A percentile compares a stretch with the other conserved stretches of the same genome.
Evolutionary conservation across 2,888 invertebrate species (phyloP).

Genomic region (Prosapia bicincta): DNA sequence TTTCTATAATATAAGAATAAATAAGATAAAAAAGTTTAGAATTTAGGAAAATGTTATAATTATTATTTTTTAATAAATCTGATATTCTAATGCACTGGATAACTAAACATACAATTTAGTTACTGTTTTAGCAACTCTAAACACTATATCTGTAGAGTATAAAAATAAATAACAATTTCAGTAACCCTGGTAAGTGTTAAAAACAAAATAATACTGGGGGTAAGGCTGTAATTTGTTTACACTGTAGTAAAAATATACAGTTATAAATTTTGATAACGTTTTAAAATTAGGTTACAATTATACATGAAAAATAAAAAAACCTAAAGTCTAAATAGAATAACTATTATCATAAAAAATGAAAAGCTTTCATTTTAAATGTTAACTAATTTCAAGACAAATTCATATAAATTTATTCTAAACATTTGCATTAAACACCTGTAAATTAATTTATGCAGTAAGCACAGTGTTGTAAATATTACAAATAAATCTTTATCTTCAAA

Average conservation of each 20-base stretch:
- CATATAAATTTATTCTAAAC: conserved; percentile 4
- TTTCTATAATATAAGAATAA: neutral
- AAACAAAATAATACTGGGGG: conserved; percentile 24
- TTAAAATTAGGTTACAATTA: neutral
- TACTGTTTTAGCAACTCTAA: neutral
- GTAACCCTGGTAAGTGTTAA: conserved; percentile 6
- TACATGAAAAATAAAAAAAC: conserved; percentile 17
- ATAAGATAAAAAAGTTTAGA: neutral
- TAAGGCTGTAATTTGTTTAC: conserved; percentile 14
- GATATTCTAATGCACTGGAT: neutral
- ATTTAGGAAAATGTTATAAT: neutral
- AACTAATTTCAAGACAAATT: conserved; percentile 9
- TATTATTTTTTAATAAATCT: too few species aligned
- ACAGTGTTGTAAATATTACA: too few species aligned
- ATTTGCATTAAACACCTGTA: conserved; percentile 5
- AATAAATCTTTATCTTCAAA: neutral
- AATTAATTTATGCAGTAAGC: too few species aligned
- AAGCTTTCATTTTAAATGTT: conserved; percentile 13
- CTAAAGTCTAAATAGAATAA: conserved; percentile 25
- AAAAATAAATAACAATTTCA: conserved; percentile 6
- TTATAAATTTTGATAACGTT: neutral
- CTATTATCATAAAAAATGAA: conserved; percentile 12
- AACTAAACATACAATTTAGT: neutral
- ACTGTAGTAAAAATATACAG: conserved; percentile 24
- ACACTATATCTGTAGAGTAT: neutral